Evolutionary conservation across 2,888 invertebrate genomes (phyloP).

Genomic region (Eurois occulta): DNA sequence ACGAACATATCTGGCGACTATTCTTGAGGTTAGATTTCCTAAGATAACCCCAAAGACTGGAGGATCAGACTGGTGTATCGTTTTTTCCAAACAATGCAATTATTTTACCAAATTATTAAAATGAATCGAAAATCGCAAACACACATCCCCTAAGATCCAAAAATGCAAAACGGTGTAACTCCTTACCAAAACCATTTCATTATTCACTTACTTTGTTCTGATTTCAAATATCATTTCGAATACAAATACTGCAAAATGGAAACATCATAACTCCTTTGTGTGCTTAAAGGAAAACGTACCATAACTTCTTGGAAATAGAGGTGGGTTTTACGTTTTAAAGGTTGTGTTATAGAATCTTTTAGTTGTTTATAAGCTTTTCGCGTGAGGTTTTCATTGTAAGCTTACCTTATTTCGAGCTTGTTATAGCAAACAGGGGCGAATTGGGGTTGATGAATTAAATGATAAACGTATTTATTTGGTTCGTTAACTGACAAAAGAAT

Average conservation of each 20-base stretch:
- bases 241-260: slow-evolving; percentile 12
- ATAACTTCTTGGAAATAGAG: accelerated
- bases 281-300: not conserved
- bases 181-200: slow-evolving; percentile 37
- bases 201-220: slow-evolving; percentile 43
- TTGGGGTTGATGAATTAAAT: not conserved
- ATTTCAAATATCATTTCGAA: slow-evolving; percentile 54
- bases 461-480: not conserved
- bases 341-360: not conserved
- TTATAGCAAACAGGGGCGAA: slow-evolving; percentile 57
- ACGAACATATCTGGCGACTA: not conserved
- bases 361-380: slow-evolving; percentile 58
- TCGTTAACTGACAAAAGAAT: not conserved
- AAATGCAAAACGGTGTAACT: slow-evolving; percentile 14
- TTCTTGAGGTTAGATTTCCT: not conserved
- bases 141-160: accelerated
- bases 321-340: not conserved
- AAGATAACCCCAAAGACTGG: not conserved
- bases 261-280: not conserved
- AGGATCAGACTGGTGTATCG: not conserved
- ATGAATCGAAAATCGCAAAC: slow-evolving; percentile 10
- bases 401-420: slow-evolving; percentile 66
- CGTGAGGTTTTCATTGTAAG: slow-evolving; percentile 64
- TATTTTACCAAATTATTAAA: not conserved
- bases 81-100: not conserved